A percentile compares a stretch with the other conserved stretches of the same genome.
These are phyloP conservation scores for Anguilla anguilla DNA, from an alignment of 2,797 vertebrate genomes.

Conservation along the genomic window DNA sequence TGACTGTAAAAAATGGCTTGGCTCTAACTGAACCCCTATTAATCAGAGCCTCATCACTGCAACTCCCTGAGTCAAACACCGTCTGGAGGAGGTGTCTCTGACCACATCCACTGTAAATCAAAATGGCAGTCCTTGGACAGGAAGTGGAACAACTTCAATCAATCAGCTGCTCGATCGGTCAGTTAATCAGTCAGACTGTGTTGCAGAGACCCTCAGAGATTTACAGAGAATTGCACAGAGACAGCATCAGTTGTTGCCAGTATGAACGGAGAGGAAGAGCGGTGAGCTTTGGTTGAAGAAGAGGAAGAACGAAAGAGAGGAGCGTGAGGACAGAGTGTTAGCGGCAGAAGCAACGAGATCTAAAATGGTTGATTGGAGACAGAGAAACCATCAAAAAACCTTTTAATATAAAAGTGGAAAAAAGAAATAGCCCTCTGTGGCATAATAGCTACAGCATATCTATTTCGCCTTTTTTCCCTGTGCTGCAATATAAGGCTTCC, in stretches of 20 bases:
- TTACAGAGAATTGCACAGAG: not conserved
- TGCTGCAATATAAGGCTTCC: no score
- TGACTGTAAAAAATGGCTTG: slow-evolving; percentile 1
- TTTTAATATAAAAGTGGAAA: not conserved
- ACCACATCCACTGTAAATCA: not conserved
- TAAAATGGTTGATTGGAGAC: not conserved
- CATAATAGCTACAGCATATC: not conserved
- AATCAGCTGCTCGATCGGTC: not conserved
- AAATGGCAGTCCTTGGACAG: not conserved
- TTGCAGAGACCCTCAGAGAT: not conserved
- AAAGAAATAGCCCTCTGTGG: not conserved
- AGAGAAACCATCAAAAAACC: not conserved
- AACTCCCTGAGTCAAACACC: not conserved
- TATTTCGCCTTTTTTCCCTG: no score
- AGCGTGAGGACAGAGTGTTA: not conserved
- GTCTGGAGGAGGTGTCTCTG: not conserved
- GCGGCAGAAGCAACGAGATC: not conserved
- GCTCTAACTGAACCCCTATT: not conserved
- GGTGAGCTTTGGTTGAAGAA: slow-evolving; percentile 31
- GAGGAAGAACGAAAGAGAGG: not conserved
- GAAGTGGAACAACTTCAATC: not conserved
- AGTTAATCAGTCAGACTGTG: not conserved
- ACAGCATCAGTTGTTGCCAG: not conserved
- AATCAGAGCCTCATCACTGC: not conserved
- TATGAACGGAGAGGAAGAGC: slow-evolving; percentile 30